Conservation (phyloP, 2,113 vertebrate species). For the Heterochromis multidens region DNA sequence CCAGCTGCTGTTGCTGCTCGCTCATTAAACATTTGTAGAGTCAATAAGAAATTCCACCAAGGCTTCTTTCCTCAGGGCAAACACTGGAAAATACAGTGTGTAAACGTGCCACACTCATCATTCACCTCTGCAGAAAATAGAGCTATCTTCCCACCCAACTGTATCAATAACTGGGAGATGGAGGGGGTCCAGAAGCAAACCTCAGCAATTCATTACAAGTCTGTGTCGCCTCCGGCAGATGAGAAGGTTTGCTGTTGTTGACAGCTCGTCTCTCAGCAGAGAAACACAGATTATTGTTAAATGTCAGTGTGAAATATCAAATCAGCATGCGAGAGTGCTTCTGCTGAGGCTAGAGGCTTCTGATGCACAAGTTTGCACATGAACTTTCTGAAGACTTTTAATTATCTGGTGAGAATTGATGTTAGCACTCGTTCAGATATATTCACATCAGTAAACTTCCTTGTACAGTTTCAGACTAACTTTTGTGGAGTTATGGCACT, state of each 20-base stretch:
- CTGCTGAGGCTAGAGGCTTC: not conserved
- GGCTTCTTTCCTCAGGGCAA: conserved; percentile 63
- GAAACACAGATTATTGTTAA: conserved; percentile 59
- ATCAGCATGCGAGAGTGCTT: not conserved
- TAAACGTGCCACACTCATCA: conserved; percentile 50
- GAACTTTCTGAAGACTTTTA: conserved; percentile 40
- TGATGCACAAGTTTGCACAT: not conserved
- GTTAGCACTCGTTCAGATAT: not conserved
- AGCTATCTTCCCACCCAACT: conserved; percentile 50
- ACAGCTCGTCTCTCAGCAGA: conserved; percentile 25
- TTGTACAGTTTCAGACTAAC: not conserved
- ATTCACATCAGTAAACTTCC: not conserved
- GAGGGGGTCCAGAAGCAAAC: conserved; percentile 48
- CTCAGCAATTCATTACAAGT: conserved; percentile 55
- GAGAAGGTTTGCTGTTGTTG: conserved; percentile 53
- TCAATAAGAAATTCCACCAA: conserved; percentile 72
- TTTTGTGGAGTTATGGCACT: not conserved
- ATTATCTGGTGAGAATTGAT: not conserved
- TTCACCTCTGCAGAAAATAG: conserved; percentile 55
- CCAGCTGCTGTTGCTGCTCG: conserved; percentile 66
- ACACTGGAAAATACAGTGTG: conserved; percentile 68
- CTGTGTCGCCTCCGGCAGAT: conserved; percentile 38
- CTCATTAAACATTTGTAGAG: conserved; percentile 78
- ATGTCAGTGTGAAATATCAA: conserved; percentile 67
- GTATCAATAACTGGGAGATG: conserved; percentile 57